Evolutionary conservation across 2,888 invertebrate species (phyloP).

Genomic region (Neoaliturus tenellus): DNA sequence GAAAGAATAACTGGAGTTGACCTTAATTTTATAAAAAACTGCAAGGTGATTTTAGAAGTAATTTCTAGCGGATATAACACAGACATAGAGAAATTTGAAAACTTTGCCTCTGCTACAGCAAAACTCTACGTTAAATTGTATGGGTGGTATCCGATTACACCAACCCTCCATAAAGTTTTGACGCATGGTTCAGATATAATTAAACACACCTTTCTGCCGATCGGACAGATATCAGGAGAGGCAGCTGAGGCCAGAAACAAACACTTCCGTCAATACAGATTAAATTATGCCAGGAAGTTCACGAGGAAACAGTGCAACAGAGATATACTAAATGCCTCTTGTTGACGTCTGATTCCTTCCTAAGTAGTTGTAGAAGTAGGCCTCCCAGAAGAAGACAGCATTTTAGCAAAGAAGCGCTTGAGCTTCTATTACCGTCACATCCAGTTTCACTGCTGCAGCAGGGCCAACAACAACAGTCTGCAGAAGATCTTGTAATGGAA

Average conservation of each 20-base stretch:
- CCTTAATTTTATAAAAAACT: neutral
- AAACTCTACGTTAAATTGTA: constrained; percentile 68
- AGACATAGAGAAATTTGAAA: constrained; percentile 64
- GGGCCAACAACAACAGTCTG: too few species aligned
- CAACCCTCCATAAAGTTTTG: constrained; percentile 67
- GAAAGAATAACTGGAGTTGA: constrained; percentile 41
- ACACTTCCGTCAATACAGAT: constrained; percentile 64
- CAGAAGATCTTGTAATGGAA: too few species aligned
- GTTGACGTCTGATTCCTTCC: constrained; percentile 65
- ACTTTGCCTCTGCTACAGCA: constrained; percentile 61
- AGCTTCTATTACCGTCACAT: too few species aligned
- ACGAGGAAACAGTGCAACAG: constrained; percentile 62
- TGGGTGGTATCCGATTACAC: constrained; percentile 68
- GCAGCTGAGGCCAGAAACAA: constrained; percentile 68
- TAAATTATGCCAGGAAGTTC: constrained; percentile 65
- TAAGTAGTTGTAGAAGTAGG: too few species aligned
- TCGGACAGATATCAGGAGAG: constrained; percentile 68
- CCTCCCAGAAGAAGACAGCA: too few species aligned
- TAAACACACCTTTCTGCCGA: constrained; percentile 66
- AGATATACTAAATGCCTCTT: constrained; percentile 65
- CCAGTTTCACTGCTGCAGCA: too few species aligned
- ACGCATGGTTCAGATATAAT: constrained; percentile 68
- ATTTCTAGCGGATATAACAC: constrained; percentile 62
- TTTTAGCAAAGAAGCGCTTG: too few species aligned
- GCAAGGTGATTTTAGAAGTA: constrained; percentile 68